phyloP scores from a whole-genome alignment of 2,797 vertebrate genomes.

The Pseudocheirus occidentalis region DNA sequence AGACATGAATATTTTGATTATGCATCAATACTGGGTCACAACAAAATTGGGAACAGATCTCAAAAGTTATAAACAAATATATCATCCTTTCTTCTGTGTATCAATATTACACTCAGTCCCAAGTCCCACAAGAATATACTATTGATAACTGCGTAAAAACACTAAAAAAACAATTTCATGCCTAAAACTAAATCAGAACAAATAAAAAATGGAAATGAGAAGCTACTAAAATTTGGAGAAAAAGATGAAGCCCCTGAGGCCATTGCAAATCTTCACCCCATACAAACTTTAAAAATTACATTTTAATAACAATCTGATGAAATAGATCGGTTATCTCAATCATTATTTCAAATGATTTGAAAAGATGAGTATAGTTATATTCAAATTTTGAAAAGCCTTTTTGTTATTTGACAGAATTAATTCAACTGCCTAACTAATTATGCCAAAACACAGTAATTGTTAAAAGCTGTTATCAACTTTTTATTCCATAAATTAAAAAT shows the following conservation, averaged over 20 bases:
- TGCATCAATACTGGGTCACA: not conserved
- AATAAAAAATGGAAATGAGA: not conserved
- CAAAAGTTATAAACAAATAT: not conserved
- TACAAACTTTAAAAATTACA: not conserved
- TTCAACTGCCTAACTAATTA: not conserved
- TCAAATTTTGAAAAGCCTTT: not conserved
- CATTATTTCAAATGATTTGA: not conserved
- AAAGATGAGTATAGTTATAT: not conserved
- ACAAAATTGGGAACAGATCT: not conserved
- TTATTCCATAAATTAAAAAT: not conserved
- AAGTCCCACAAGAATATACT: not conserved
- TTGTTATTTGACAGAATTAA: not conserved
- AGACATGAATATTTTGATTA: not conserved
- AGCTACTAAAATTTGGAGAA: not conserved
- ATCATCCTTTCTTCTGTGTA: not conserved
- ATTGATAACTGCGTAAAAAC: not conserved
- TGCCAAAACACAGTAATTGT: not conserved
- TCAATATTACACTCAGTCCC: not conserved
- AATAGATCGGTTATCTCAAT: not conserved
- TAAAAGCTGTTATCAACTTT: not conserved
- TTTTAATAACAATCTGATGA: not conserved
- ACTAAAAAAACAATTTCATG: not conserved
- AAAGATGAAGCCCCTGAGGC: not conserved
- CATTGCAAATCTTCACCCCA: not conserved
- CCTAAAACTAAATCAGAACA: not conserved